Evolutionary conservation across 2,113 vertebrate species (phyloP), one percentile per base, ranked within the genome.

Genomic region (Thymallus thymallus): DNA sequence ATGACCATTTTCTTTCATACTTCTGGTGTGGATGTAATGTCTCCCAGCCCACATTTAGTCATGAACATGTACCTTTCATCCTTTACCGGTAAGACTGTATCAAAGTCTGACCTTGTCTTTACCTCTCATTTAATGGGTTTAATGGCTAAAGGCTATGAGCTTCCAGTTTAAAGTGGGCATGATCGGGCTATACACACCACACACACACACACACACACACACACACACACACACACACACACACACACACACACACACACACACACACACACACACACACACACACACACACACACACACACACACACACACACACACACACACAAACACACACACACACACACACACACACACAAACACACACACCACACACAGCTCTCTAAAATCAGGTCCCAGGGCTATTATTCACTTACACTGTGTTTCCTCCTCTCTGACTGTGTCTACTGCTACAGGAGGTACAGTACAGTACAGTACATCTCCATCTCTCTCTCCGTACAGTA

Each of bases 41-140:
- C n/a, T 5, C 16, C 13, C 26, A 16, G 5, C 64, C 64, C 29
- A 18, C 5, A 4, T 1, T 45, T 45, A 45, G 4, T 51, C 16
- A 18, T 4, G 14, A 51, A 51, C 48, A 51, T 13, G 16, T 16
- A 5, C n/a, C 7, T n/a, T 23, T 23, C 56, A n/a, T 60, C 14
- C 24, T 32, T 26, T 58, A 58, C 20, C 51, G 16, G 5, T 62
- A 9, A 24, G 68, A 23, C 71, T 63, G 71, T 18, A 3, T 76
- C 20, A 46, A 29, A 26, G 41, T 61, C n/a, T 80, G 77, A 85
- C 86, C 82, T 89, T 69, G 79, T 77, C 77, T 76, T 76, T 80
- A 74, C 13, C 68, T n/a, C 60, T n/a, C 32, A 32, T 45, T 70
- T 82, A 88, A 87, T 84, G 82, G 80, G 82, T 85, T 80, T 80